phyloP scores from a whole-genome alignment of 2,797 vertebrate species.

The Cetoscarus ocellatus region DNA sequence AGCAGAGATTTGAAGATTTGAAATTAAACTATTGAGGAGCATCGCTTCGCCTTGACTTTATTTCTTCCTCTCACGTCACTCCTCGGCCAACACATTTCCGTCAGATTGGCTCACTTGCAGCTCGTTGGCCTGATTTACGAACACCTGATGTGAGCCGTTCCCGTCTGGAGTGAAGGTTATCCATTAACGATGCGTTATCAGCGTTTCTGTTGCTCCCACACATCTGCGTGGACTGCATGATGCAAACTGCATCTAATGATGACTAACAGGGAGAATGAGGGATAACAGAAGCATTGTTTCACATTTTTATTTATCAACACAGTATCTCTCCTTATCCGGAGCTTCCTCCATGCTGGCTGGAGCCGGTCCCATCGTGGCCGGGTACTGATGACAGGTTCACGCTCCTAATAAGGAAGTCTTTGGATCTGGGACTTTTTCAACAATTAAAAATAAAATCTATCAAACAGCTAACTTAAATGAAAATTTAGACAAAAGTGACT shows the following conservation, averaged over 20 bases:
- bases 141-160: not conserved
- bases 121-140: slow-evolving; percentile 27
- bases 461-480: too few relatives aligned
- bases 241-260: slow-evolving; percentile 3
- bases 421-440: not conserved
- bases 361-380: slow-evolving; percentile 5
- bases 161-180: slow-evolving; percentile 38
- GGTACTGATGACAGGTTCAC: not conserved
- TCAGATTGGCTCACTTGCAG: not conserved
- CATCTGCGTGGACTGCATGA: slow-evolving; percentile 14
- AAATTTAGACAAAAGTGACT: too few relatives aligned
- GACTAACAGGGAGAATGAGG: slow-evolving; percentile 20
- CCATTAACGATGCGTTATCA: slow-evolving; percentile 50
- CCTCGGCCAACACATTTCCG: slow-evolving; percentile 49
- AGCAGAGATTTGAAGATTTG: slow-evolving; percentile 14
- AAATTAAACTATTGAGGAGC: slow-evolving; percentile 18
- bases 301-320: slow-evolving; percentile 15
- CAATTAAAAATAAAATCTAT: too few relatives aligned
- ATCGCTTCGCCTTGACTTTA: not conserved
- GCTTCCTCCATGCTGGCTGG: not conserved
- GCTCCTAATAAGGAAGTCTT: not conserved
- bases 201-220: slow-evolving; percentile 17
- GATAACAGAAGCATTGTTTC: not conserved
- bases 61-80: not conserved
- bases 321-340: not conserved